Evolutionary conservation across 2,797 vertebrate species (phyloP), one percentile per base, ranked within the genome.

Genomic region (Labroides dimidiatus): DNA sequence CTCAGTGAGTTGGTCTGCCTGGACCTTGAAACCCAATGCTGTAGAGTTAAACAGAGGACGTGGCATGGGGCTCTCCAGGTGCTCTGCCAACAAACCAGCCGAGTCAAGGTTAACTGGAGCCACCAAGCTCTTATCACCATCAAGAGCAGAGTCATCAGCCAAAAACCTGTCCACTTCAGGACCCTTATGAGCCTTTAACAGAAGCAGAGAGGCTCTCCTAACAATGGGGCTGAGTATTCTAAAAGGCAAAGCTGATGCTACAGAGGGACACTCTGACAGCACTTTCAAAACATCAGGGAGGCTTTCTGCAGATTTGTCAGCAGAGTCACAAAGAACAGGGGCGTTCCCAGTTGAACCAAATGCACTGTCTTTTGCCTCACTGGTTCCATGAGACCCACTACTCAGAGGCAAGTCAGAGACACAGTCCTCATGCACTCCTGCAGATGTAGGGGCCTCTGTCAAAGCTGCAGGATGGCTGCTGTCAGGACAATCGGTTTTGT

Each of bases 11-110:
- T 30, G 33, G 21, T 15, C 49, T 27, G 60, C 21, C 45, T 44
- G 82, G 44, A 56, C 55, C 10, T 72, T 87, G 12, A 16, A 24
- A 48, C 68, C 50, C 10, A 95, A 15, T 9, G 51, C 47, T 4
- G 94, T 95, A 10, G 94, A 95, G 80, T 91, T 94, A 15, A 95
- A 84, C 51, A 88, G 82, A 24, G 93, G 94, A 12, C 6, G 55
- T 14, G 90, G 86, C 65, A 94, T 81, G 2, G 93, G 92, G 77
- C 90, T 93, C 42, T 93, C 91, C 4, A 92, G 61, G 20, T 73
- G 55, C n/a, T 84, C 90, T 1, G 30, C 47, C 82, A 85, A 92
- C 23, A 92, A 69, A 16, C 65, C 55, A 23, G 51, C 39, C 0
- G 48, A 23, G 30, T 84, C 37, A 0, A 36, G 0, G 1, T 72